Evolutionary conservation across 2,888 invertebrate genomes (phyloP), one percentile per base, ranked within the genome.

Genomic region (Omphaloscelis lunosa): DNA sequence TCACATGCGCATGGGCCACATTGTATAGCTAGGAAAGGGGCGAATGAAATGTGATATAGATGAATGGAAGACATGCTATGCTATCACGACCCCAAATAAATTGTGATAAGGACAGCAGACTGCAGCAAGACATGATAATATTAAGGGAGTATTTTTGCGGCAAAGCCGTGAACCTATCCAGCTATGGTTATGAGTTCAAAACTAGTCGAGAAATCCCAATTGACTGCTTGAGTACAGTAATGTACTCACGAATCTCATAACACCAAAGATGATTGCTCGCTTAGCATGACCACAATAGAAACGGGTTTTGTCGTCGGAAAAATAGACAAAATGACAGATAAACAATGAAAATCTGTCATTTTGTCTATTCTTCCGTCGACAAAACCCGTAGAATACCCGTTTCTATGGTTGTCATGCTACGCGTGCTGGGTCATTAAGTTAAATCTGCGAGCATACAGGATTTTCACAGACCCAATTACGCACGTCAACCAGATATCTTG

Each of bases 391-490:
- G n/a, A n/a, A n/a, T n/a, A n/a, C n/a, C n/a, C n/a, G n/a, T n/a
- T n/a, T n/a, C n/a, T n/a, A n/a, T n/a, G n/a, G n/a, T n/a, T n/a
- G n/a, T n/a, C n/a, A n/a, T n/a, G n/a, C n/a, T n/a, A n/a, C n/a
- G n/a, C n/a, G n/a, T n/a, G n/a, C n/a, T n/a, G n/a, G 11, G 29
- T 20, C 45, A 71, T 73, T 27, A 72, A 53, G 20, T 63, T 72
- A 27, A 74, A 77, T 48, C 71, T 74, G 56, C 39, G 56, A 51
- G 58, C 59, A 51, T 51, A 89, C 86, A 88, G 83, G 89, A 89
- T 91, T 90, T 89, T 88, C 89, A 66, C 59, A 61, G 69, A 39
- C 80, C 77, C 72, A 75, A 83, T 79, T 82, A 68, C 58, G 66
- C 65, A 70, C 51, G 66, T 72, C 41, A 63, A 82, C 71, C 71